Evolutionary conservation across 2,113 vertebrate species (phyloP), one percentile per base, ranked within the genome.

Genomic region (Chloropsis cyanopogon): DNA sequence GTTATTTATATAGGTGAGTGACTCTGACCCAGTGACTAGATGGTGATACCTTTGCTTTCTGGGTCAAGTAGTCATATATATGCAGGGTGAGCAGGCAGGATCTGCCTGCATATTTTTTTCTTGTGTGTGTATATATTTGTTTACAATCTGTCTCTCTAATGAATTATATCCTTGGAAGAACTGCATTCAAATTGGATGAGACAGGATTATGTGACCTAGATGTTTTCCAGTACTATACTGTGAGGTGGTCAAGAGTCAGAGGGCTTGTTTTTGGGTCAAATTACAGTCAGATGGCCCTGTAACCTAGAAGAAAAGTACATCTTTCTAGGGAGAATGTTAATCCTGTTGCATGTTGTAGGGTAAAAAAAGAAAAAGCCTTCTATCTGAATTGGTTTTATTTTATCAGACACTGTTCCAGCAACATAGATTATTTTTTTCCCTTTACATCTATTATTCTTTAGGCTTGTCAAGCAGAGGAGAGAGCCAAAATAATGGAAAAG

Each of bases 131-230:
- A 15, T 63, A 7, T 78, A 49, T 94, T 93, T 96, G 82, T 95
- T 95, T 95, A 95, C 88, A 93, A 5, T 89, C 75, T 89, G 82
- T 77, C 88, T 91, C 75, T 88, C 75, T 93, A 87, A 96, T 95
- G 88, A 92, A 78, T 96, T 95, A 76, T 94, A 57, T 91, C 68
- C 82, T 90, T 65, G 47, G 60, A 94, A 88, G 92, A 93, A 39
- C 81, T 65, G 52, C 73, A 80, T 78, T 82, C 56, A 91, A 61
- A 95, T 71, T 82, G 70, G 66, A 63, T 91, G 82, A 93, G 95
- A 69, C 91, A 68, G 73, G 73, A 66, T 77, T 90, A 31, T 37
- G 41, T 84, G 86, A 92, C 88, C 93, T 95, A 92, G 63, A 92
- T 93, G 66, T 92, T 83, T 87, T 81, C n/a, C n/a, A 35, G 60